Evolutionary conservation across 2,888 invertebrate genomes (phyloP), one percentile per base, ranked within the genome.

Genomic region (Pteria penguin): DNA sequence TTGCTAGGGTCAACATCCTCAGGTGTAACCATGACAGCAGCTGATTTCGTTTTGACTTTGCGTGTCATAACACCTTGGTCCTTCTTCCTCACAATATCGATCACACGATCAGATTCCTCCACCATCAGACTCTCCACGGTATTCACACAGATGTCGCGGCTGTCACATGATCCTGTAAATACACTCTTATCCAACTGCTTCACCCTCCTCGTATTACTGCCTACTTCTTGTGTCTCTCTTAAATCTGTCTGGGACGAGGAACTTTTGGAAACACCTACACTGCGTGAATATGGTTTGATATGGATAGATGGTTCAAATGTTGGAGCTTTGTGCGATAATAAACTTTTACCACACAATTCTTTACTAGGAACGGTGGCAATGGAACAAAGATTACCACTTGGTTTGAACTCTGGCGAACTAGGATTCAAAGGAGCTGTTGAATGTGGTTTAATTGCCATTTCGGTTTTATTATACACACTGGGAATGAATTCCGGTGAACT

Each of bases 161-260:
- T 52, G 36, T 77, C 76, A 77, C 76, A 77, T 2, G 65, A 31
- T 4, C 24, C 52, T 4, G 76, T 77, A 29, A 69, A 69, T 3
- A 58, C 24, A 60, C n/a, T 22, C 29, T 55, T 57, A 22, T 77
- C 72, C 29, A n/a, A 22, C 14, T 57, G n/a, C 29, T 73, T 73
- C 3, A 62, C 27, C n/a, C 8, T 55, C 32, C 24, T 54, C 27
- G 76, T 73, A 52, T 77, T 77, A 24, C 68, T 69, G 26, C 60
- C 32, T 3, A 29, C 36, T 54, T 77, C 70, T 27, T 22, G 26
- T 18, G 66, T 8, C 1, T 63, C 32, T 2, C 26, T 24, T 4
- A 18, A 22, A 14, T 73, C 58, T 3, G 76, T 77, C 52, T 77
- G 76, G 57, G 27, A 45, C 4, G 58, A 58, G n/a, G 29, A 57